These are phyloP conservation scores for Aptenodytes patagonicus DNA, from an alignment of 2,113 vertebrate species.

Conservation along the genomic window DNA sequence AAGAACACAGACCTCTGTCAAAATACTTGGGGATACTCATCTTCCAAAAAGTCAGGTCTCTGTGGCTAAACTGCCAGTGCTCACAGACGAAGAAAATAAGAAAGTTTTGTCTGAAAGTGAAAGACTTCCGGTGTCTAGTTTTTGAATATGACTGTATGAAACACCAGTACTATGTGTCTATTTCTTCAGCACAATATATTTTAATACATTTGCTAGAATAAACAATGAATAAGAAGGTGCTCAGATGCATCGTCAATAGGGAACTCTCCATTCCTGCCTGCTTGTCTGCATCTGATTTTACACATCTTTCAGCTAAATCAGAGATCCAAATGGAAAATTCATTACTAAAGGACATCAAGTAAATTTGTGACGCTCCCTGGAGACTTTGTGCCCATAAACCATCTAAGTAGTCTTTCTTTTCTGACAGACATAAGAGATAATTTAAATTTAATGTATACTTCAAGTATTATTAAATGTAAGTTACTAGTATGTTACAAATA, in stretches of 20 bases:
- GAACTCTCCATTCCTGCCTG: not conserved
- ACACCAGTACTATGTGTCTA: not conserved
- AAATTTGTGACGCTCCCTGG: slow-evolving; percentile 52
- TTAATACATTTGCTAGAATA: not conserved
- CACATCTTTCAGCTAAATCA: not conserved
- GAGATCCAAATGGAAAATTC: slow-evolving; percentile 44
- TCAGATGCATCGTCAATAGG: not conserved
- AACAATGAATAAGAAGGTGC: not conserved
- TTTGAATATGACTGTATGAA: not conserved
- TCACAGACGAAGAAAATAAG: not conserved
- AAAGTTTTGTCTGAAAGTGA: not conserved
- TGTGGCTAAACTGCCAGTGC: not conserved
- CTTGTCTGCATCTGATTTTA: not conserved
- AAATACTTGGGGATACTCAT: not conserved
- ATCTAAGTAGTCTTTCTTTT: slow-evolving; percentile 42
- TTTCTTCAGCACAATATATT: not conserved
- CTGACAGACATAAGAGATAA: slow-evolving; percentile 52
- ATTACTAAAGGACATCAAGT: slow-evolving; percentile 23
- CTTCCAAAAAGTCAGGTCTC: not conserved
- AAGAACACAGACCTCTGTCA: not conserved
- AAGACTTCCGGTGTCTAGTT: not conserved
- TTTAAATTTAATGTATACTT: slow-evolving; percentile 60
- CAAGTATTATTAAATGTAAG: slow-evolving; percentile 54
- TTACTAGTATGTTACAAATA: slow-evolving; percentile 21
- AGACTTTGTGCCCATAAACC: slow-evolving; percentile 53